Base-by-base conservation (phyloP, 2,888 invertebrate genomes). In the Myopa testacea region DNA sequence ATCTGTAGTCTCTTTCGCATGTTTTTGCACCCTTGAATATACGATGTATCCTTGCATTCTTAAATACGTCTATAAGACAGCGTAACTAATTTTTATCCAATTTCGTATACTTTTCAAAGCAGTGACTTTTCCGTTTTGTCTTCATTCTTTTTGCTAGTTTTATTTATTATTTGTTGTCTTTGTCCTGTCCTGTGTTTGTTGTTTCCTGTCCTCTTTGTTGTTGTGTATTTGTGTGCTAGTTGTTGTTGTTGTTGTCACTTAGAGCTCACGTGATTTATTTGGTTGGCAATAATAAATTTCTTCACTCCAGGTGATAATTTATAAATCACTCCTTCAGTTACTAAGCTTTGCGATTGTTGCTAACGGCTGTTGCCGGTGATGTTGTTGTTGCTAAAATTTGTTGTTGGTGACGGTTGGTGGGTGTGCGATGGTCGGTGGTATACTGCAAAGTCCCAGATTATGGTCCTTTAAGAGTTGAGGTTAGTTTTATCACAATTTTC, bases 251-350 rank as follows among this genome's bases (percentile, higher is more conserved):
- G 76, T 73, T 60, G 40, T 72, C 75, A 55, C 12, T 58, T 19
- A 26, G 40, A 58, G 68, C 68, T n/a, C 58, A 50, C 79, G 80
- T 87, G 87, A 87, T 87, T 87, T 87, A 87, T 87, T 82, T 81
- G 82, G 81, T 77, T 82, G 83, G 80, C 82, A 82, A 83, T 83
- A 87, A 87, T 88, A 87, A 86, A 87, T 87, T 87, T 87, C 84
- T 84, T 83, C 88, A 84, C 88, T 87, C 87, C 87, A 87, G 87
- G 87, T 87, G 87, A 81, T 85, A 84, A 84, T 80, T 83, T 81
- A 88, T 87, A 87, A 87, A 87, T 87, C 87, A 87, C 84, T 88
- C 86, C 82, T 88, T 88, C 87, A 88, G 87, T 85, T 88, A 26
- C 26, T 60, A 26, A 63, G 58, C 16, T 58, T 37, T 52, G 14